Percentiles rank a stretch among this genome's conserved stretches.
These are phyloP conservation scores for Acanthosepion pharaonis DNA, from an alignment of 2,888 invertebrate genomes.

Conservation along the genomic window DNA sequence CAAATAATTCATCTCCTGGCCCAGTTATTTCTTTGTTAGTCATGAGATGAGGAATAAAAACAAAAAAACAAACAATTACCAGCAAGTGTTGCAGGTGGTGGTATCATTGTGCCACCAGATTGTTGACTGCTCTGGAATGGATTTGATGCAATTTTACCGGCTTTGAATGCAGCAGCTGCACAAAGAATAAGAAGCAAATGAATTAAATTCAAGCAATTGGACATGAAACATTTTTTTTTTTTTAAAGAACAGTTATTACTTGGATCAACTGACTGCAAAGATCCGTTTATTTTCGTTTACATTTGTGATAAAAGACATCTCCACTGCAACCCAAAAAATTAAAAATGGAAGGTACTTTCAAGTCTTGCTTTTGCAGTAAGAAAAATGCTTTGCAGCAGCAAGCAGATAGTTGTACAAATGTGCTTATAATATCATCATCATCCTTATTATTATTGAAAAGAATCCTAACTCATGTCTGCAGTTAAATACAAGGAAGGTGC, in stretches of 20 bases:
- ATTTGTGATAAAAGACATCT: conserved; percentile 11
- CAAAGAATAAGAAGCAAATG: conserved; percentile 47
- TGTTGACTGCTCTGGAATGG: conserved; percentile 81
- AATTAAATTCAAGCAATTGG: not conserved
- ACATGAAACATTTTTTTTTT: no score
- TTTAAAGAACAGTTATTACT: not conserved
- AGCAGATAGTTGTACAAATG: no score
- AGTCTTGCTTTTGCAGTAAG: no score
- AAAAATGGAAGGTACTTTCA: no score
- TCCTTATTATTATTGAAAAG: no score
- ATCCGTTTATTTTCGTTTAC: not conserved
- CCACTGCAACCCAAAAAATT: not conserved
- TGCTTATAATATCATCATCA: no score
- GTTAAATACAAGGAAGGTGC: no score
- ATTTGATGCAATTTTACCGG: conserved; percentile 94
- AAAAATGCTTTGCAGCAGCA: no score
- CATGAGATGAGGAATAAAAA: no score
- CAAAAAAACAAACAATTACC: conserved; percentile 37
- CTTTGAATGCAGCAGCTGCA: conserved; percentile 92
- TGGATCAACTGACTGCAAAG: not conserved
- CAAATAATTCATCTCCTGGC: no score
- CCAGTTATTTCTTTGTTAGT: no score
- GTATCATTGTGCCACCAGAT: conserved; percentile 63
- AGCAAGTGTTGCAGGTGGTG: conserved; percentile 66
- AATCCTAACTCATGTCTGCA: no score